Evolutionary conservation across 2,797 vertebrate species (phyloP).

Genomic region (Gouania willdenowi): DNA sequence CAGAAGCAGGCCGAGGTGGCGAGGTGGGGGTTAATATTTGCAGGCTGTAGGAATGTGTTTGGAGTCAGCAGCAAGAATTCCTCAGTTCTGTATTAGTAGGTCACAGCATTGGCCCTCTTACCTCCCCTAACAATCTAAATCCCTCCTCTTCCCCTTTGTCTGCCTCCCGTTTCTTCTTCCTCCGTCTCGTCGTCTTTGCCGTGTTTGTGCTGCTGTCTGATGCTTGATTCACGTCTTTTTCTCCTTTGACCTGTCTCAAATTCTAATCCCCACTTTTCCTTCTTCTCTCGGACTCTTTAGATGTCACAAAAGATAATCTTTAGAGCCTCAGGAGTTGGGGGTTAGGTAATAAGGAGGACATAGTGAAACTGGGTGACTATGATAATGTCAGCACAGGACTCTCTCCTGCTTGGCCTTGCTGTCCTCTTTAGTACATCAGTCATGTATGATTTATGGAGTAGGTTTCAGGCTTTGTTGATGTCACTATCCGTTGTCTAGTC

Average conservation of each 20-base stretch:
- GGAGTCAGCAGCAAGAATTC: conserved; percentile 76
- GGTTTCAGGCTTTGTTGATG: conserved; percentile 42
- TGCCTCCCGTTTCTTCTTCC: conserved; percentile 11
- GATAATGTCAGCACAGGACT: conserved; percentile 40
- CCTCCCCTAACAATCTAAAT: conserved; percentile 47
- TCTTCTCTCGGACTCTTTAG: conserved; percentile 36
- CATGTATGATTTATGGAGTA: conserved; percentile 59
- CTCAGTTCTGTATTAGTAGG: conserved; percentile 76
- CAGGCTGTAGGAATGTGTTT: conserved; percentile 76
- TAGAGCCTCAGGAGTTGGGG: conserved; percentile 55
- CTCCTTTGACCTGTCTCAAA: conserved; percentile 26
- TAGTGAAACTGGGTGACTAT: conserved; percentile 31
- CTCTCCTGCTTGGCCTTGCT: conserved; percentile 30
- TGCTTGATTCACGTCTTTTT: conserved; percentile 30
- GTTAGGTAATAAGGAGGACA: conserved; percentile 50
- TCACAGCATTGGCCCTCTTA: conserved; percentile 68
- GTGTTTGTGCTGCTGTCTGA: conserved; percentile 26
- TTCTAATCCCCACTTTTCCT: conserved; percentile 45
- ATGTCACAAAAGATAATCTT: conserved; percentile 51
- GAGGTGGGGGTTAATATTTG: conserved; percentile 75
- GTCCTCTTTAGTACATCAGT: conserved; percentile 33
- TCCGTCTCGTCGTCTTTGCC: conserved; percentile 33
- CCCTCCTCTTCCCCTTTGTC: conserved; percentile 11
- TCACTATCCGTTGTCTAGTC: conserved; percentile 28
- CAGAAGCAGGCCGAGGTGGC: conserved; percentile 46